Base-by-base conservation (phyloP, 2,888 invertebrate genomes). In the Himalopsyche tibetana region DNA sequence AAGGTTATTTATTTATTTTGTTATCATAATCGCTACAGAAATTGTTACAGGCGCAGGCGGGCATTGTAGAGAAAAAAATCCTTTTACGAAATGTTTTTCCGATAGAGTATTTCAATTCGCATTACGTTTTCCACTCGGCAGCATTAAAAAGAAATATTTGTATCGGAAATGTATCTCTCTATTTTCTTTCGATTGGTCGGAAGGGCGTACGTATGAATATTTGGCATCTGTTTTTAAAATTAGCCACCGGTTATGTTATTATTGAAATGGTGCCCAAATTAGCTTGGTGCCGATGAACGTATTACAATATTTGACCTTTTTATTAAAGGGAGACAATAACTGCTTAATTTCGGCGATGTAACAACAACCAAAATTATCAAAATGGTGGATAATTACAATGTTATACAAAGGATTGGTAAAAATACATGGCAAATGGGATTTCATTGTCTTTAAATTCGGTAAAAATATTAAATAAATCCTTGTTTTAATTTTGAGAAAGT, bases 121-220 rank as follows among this genome's bases (percentile, higher is more conserved):
- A 63, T 63, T 63, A 63, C 63, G 63, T 63, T 63, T 63, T 63
- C 63, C 63, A 63, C 63, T 63, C 63, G 19, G 63, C 19, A 28
- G 63, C 63, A 63, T 63, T 63, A 63, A 63, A 63, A 63, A 63
- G 63, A 63, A 63, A 63, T 63, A 63, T 63, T 63, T 63, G 63
- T 63, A 63, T 63, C 63, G 63, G 63, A 63, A 63, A 63, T 28
- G 19, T 63, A 63, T 63, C 63, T 63, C 63, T 63, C 63, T 63
- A 63, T 63, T 63, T 63, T 63, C 63, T 63, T 63, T 63, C 63
- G 63, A 63, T 63, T 63, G 63, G 63, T 63, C 63, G 63, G 63
- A 63, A 63, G 8, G 63, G 63, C 63, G 63, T 63, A 63, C 15
- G 63, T 63, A 63, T 63, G 63, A 63, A 63, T 63, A 63, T 63